Evolutionary conservation across 1,140 invertebrate genomes (phyloP).

Genomic region (silkworm (Bombyx mori)): ASM3026992v2 NC_085110.1:12999501-13000000

Average conservation of each 20-base stretch:
- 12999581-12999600: no score
- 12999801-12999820: constrained; percentile 75
- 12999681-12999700: constrained; percentile 87
- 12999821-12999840: constrained; percentile 73
- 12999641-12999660: no score
- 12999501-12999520: no score
- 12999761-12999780: constrained; percentile 34
- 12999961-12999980: constrained; percentile 64
- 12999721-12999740: constrained; percentile 69
- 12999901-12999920: constrained; percentile 29
- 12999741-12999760: constrained; percentile 44
- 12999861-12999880: neutral
- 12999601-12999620: no score
- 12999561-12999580: no score
- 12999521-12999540: no score
- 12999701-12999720: constrained; percentile 84
- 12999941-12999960: constrained; percentile 74
- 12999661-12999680: constrained; percentile 79
- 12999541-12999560: no score
- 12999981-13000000: constrained; percentile 74
- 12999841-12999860: constrained; percentile 47
- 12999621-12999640: no score
- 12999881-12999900: neutral
- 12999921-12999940: constrained; percentile 78
- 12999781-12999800: constrained; percentile 65